Conservation (phyloP, 2,888 invertebrate species). For the Tinea trinotella region DNA sequence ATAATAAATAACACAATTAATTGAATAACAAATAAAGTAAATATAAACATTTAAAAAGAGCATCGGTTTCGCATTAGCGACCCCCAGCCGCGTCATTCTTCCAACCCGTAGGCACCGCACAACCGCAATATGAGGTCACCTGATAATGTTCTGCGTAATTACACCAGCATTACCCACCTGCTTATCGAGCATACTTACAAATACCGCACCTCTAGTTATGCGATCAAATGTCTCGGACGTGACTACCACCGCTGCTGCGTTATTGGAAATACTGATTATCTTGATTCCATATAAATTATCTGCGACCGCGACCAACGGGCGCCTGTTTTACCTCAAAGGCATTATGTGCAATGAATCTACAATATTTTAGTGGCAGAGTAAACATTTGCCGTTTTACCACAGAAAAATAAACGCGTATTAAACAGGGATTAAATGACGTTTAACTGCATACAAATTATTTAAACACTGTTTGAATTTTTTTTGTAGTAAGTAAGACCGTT, state of each 20-base stretch:
- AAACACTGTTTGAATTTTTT: no score
- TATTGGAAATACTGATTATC: slow-evolving; percentile 50
- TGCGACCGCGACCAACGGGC: slow-evolving; percentile 46
- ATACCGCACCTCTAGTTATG: slow-evolving; percentile 57
- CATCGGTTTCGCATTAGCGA: slow-evolving; percentile 1
- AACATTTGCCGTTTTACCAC: no score
- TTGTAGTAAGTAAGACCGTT: no score
- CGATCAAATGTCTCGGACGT: slow-evolving; percentile 66
- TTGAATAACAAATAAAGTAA: not conserved
- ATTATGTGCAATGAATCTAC: slow-evolving; percentile 23
- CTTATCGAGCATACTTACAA: slow-evolving; percentile 37
- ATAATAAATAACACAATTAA: no score
- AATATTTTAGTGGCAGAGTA: slow-evolving; percentile 3
- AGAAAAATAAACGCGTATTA: no score
- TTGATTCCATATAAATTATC: slow-evolving; percentile 54
- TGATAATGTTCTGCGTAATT: slow-evolving; percentile 64
- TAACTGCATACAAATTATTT: no score
- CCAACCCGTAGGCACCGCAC: slow-evolving; percentile 1
- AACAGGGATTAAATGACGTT: no score
- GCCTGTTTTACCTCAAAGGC: slow-evolving; percentile 40
- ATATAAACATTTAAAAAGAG: not conserved
- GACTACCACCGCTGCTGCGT: slow-evolving; percentile 36
- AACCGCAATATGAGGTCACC: slow-evolving; percentile 65
- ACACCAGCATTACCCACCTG: slow-evolving; percentile 46
- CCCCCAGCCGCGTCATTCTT: slow-evolving; percentile 8